Base-by-base conservation (phyloP, 2,888 invertebrate genomes). In the Yponomeuta sedellus region DNA sequence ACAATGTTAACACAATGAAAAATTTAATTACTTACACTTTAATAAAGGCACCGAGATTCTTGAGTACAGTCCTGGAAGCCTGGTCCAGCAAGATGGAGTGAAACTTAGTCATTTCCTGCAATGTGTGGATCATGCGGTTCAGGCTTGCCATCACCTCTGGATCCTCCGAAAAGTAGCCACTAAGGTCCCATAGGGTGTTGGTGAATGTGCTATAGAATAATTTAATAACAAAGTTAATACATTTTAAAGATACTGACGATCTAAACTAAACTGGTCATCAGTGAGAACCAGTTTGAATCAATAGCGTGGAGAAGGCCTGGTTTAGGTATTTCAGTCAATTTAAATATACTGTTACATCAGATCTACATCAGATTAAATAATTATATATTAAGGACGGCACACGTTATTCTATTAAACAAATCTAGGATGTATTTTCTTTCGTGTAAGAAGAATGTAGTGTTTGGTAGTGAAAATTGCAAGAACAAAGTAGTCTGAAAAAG, bases 31-130 rank as follows among this genome's bases (percentile, higher is more conserved):
- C 93, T 93, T 92, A 97, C 96, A 94, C 96, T 93, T 97, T 97
- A 66, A 98, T 93, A 84, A 98, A 98, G 71, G 95, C 94, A 71
- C 94, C 95, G 78, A 98, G 93, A 92, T 97, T 98, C 91, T 97
- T 97, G 62, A 96, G 92, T 70, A 98, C 95, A 69, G 97, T 97
- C 76, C 97, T 93, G 67, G 97, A 96, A 8, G 97, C 97, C 87
- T 98, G 98, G 84, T 98, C 98, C 77, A 98, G 88, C 34, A 98
- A 90, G 71, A 96, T 97, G 59, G 96, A 95, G 78, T 98, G 97
- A 81, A 96, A 98, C 82, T 98, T 98, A 82, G 97, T 96, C 95
- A 98, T 97, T 91, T 98, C 98, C 88, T 97, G 94, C 67, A 98
- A 92, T 66, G 95, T 94, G 78, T 96, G 94, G 65, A 90, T 90